Evolutionary conservation across 2,113 vertebrate genomes (phyloP), one percentile per base, ranked within the genome.

Genomic region (Girardinichthys multiradiatus): DNA sequence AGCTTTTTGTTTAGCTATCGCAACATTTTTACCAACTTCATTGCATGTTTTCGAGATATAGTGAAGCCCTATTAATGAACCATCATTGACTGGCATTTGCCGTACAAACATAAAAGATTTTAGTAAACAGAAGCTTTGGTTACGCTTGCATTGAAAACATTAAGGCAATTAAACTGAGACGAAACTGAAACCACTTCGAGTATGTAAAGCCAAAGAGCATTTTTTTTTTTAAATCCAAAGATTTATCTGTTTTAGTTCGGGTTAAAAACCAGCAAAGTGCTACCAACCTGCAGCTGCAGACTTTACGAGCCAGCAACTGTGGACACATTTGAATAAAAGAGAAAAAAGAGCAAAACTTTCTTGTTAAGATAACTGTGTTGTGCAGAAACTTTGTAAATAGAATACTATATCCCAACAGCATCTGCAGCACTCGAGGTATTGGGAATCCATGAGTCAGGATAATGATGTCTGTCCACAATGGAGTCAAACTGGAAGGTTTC

Each of bases 401-500:
- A 64, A 51, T 33, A 29, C 64, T 45, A 21, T 31, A 45, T 74
- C 37, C 21, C 5, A 4, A 19, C 5, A 29, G 64, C 31, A 17
- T 67, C 83, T 65, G 30, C 57, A 39, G 27, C 57, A 42, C 65
- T 79, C 6, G 54, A 76, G 70, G 68, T 42, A 80, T 79, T 26
- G 63, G 67, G 28, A 86, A 86, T 85, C 88, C 79, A 86, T 82
- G 84, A 88, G 87, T 91, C 89, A 87, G 87, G 86, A 78, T 67
- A 84, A 80, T 81, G n/a, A 31, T 70, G 78, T 82, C 74, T 27
- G 64, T 86, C 69, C 76, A 72, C 83, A 76, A 48, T 88, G 72
- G 74, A 88, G 81, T 89, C 72, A 76, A 72, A 87, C 85, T 84
- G 77, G 72, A 84, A 54, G 39, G 61, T 45, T 61, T 89, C 77